Evolutionary conservation across 2,797 vertebrate species (phyloP).

Genomic region (Periophthalmus magnuspinnatus): DNA sequence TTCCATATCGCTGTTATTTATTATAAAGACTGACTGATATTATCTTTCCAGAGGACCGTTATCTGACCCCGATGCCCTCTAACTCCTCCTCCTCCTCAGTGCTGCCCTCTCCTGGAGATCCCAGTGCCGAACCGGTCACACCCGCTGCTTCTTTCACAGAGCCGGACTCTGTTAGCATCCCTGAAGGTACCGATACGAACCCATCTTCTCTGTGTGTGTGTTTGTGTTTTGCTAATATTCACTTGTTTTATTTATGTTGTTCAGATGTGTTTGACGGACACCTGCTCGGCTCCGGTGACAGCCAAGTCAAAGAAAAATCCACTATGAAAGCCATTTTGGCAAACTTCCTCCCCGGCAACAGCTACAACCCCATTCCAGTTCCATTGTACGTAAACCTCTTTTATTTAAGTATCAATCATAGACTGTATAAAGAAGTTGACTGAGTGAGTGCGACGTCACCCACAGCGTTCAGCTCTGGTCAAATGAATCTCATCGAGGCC

Average conservation of each 20-base stretch:
- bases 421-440: too few relatives aligned
- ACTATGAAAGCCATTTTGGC: slow-evolving; percentile 99
- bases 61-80: slow-evolving; percentile 84
- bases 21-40: background rate
- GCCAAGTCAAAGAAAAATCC: slow-evolving; percentile 97
- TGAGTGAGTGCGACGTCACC: too few relatives aligned
- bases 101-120: slow-evolving; percentile 86
- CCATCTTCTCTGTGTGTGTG: background rate
- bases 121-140: slow-evolving; percentile 71
- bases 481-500: too few relatives aligned
- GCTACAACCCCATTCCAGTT: slow-evolving; percentile 92
- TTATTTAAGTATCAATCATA: too few relatives aligned
- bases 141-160: slow-evolving; percentile 77
- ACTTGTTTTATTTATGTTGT: background rate
- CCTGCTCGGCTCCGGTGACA: slow-evolving; percentile 89
- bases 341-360: slow-evolving; percentile 96
- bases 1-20: background rate
- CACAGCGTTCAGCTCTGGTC: too few relatives aligned
- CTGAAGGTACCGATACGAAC: slow-evolving; percentile 80
- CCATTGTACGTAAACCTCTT: slow-evolving; percentile 87
- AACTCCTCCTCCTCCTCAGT: slow-evolving; percentile 79
- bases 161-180: slow-evolving; percentile 86
- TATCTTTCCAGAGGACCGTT: slow-evolving; percentile 86
- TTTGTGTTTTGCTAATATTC: background rate
- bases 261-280: slow-evolving; percentile 96